Evolutionary conservation across 2,888 invertebrate genomes (phyloP), one percentile per base, ranked within the genome.

Genomic region (Heliconius ethilla): DNA sequence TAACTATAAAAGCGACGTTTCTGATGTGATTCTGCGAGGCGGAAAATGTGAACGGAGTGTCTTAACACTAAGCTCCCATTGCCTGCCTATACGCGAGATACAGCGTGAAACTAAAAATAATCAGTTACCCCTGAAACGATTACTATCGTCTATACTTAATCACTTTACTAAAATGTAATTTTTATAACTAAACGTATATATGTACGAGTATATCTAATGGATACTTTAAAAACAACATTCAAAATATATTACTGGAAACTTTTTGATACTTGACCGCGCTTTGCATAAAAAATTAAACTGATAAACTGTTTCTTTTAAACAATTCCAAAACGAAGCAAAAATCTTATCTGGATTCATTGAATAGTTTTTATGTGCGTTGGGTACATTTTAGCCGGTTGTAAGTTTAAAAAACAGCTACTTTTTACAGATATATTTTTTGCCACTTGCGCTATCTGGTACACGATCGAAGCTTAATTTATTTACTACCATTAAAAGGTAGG

Each of bases 291-390:
- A 69, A 5, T 6, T 15, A 69, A 51, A 69, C 67, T 25, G 67
- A 2, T 15, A 69, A 51, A 69, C 67, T 25, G 67, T 69, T 22
- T 37, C 25, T 69, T 69, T 40, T 25, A 37, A n/a, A n/a, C 40
- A 40, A 40, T 51, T 27, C 29, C 70, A 29, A 55, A 22, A 29
- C 2, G 73, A 25, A 3, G 37, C 73, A 33, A 59, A 73, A 73
- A 62, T 73, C n/a, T 25, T 73, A 33, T 73, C 29, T 73, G 18
- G 55, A 73, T 62, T 62, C 73, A 62, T 33, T 73, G n/a, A 73
- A 62, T 73, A 62, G 33, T 62, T 70, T 70, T 51, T 70, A 69
- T 70, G 11, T 22, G 29, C 29, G 29, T 18, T 55, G 33, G 22
- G 55, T 55, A 70, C 29, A 55, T 55, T 40, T 67, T 40, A 40